Percentiles rank a stretch among this genome's conserved stretches.
phyloP scores from a whole-genome alignment of 2,113 vertebrate genomes.

The Naja naja region DNA sequence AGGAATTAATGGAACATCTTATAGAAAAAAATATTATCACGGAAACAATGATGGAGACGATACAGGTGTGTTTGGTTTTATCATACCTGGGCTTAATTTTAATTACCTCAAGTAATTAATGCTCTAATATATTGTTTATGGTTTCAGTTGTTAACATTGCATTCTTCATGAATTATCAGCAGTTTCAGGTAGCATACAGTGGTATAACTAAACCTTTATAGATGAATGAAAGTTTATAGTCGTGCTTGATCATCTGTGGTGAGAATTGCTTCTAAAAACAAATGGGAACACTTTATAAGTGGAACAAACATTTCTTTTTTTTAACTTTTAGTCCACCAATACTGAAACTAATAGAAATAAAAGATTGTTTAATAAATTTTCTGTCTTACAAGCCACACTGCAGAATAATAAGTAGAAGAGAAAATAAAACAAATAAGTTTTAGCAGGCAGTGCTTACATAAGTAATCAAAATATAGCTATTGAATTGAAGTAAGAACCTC shows the following conservation, averaged over 20 bases:
- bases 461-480: not conserved
- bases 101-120: not conserved
- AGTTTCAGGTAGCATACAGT: not conserved
- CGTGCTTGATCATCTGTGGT: not conserved
- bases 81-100: not conserved
- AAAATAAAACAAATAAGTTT: not conserved
- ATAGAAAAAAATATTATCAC: slow-evolving; percentile 74
- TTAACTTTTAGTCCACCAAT: not conserved
- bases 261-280: not conserved
- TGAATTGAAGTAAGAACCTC: not conserved
- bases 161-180: not conserved
- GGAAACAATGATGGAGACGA: slow-evolving; percentile 69
- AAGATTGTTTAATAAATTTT: not conserved
- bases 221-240: not conserved
- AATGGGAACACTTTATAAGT: not conserved
- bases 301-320: not conserved
- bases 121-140: not conserved
- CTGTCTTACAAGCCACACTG: not conserved
- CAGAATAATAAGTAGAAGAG: not conserved
- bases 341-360: not conserved
- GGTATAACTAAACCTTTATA: not conserved
- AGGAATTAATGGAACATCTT: slow-evolving; percentile 72
- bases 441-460: not conserved
- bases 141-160: not conserved
- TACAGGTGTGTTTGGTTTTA: slow-evolving; percentile 62